Evolutionary conservation across 2,888 invertebrate genomes (phyloP).

Genomic region (Dendrolimus houi): DNA sequence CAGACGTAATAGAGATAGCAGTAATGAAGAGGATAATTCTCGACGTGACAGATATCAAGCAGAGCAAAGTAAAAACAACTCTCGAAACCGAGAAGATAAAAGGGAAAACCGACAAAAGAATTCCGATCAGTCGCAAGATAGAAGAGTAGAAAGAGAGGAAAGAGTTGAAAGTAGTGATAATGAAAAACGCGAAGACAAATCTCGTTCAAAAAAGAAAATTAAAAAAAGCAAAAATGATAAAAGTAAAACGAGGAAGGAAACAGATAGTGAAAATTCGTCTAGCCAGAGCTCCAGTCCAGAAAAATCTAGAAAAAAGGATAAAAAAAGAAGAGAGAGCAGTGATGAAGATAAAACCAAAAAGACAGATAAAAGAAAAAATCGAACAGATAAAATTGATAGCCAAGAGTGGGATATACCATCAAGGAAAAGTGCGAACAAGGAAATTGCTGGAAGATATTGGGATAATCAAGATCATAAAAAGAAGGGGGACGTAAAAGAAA

Average conservation of each 20-base stretch:
- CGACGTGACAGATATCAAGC: background rate
- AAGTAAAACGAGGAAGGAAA: conserved; percentile 3
- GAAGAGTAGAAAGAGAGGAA: conserved; percentile 1
- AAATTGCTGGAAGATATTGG: conserved; percentile 27
- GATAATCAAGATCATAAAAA: conserved; percentile 20
- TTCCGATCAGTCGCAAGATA: background rate
- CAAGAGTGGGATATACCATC: background rate
- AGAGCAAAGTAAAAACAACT: conserved; percentile 1
- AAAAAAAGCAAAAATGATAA: conserved; percentile 6
- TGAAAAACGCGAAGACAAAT: conserved; percentile 1
- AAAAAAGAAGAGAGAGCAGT: conserved; percentile 8
- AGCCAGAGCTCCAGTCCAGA: conserved; percentile 4
- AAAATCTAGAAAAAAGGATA: conserved; percentile 8
- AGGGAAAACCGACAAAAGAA: conserved; percentile 1
- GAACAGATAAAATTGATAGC: conserved; percentile 1
- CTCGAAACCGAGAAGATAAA: conserved; percentile 4
- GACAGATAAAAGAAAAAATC: conserved; percentile 2
- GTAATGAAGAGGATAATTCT: conserved; percentile 6
- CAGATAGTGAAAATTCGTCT: conserved; percentile 7
- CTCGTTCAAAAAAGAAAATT: conserved; percentile 6
- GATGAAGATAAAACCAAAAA: conserved; percentile 4
- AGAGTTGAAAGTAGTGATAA: conserved; percentile 1
- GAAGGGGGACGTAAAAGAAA: conserved; percentile 12
- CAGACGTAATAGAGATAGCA: background rate
- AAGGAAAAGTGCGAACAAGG: conserved; percentile 17